A percentile compares a stretch with the other conserved stretches of the same genome.
These are phyloP conservation scores for Mesocentrotus franciscanus DNA, from an alignment of 53 echinoderm and acorn worm species.

Conservation along the genomic window DNA sequence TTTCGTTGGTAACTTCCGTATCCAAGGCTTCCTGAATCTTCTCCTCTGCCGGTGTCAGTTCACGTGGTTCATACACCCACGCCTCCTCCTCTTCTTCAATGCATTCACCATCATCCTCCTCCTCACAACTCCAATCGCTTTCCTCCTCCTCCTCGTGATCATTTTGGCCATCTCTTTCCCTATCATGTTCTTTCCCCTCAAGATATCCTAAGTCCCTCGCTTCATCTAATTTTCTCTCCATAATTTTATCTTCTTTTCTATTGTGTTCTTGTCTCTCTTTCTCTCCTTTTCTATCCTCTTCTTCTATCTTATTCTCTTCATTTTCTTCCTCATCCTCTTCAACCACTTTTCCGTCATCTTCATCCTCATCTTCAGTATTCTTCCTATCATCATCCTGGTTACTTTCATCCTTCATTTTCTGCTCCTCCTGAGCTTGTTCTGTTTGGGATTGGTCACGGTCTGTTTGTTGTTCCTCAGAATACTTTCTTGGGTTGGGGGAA, in stretches of 20 bases:
- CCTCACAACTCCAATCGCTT: background rate
- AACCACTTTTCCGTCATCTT: background rate
- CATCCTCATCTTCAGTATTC: background rate
- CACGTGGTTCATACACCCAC: background rate
- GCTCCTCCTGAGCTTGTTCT: background rate
- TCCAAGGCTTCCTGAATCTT: constrained; percentile 45
- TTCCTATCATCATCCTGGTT: background rate
- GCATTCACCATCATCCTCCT: background rate
- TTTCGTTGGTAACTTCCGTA: constrained; percentile 28
- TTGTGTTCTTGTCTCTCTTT: background rate
- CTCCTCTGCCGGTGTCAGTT: background rate
- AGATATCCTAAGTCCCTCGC: background rate
- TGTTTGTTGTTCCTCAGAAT: background rate
- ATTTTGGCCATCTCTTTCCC: background rate
- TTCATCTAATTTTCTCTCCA: background rate
- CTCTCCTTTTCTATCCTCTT: background rate
- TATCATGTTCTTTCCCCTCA: background rate
- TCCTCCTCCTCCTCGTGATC: background rate
- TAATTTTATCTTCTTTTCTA: background rate
- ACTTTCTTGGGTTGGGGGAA: background rate
- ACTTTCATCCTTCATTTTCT: background rate
- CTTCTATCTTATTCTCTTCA: too few relatives aligned
- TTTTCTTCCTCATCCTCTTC: background rate
- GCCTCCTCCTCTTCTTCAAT: background rate
- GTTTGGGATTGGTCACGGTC: background rate